Conservation (phyloP, 2,888 invertebrate genomes). For the Sphaerophoria taeniata region DNA sequence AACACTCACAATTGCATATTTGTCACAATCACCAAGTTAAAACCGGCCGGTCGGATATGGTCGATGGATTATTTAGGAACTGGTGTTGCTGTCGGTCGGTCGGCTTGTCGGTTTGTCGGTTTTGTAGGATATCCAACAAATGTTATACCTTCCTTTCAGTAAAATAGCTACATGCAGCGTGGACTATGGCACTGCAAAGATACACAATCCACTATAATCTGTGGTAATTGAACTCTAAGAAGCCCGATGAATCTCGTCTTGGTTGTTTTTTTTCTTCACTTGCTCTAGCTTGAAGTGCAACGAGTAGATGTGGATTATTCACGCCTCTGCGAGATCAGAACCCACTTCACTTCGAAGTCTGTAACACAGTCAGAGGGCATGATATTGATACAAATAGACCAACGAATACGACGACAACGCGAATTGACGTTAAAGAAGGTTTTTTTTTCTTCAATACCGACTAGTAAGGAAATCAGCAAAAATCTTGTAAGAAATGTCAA, state of each 20-base stretch:
- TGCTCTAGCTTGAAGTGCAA: neutral
- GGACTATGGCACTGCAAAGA: slow-evolving; percentile 22
- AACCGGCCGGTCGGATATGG: slow-evolving; percentile 13
- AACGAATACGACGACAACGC: neutral
- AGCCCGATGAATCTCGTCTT: slow-evolving; percentile 58
- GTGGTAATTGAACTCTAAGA: slow-evolving; percentile 73
- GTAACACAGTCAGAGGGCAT: slow-evolving; percentile 14
- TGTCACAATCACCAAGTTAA: slow-evolving; percentile 70
- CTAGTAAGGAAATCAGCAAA: slow-evolving; percentile 56
- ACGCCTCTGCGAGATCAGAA: slow-evolving; percentile 63
- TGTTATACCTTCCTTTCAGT: slow-evolving; percentile 55
- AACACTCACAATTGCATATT: slow-evolving; percentile 62
- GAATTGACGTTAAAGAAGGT: neutral
- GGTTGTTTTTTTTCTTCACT: neutral
- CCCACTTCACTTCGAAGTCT: slow-evolving; percentile 40
- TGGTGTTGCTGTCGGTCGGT: slow-evolving; percentile 1
- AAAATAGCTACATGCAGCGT: slow-evolving; percentile 61
- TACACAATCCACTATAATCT: slow-evolving; percentile 70
- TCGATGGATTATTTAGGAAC: slow-evolving; percentile 6
- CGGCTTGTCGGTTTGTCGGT: slow-evolving; percentile 11
- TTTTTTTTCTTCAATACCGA: neutral
- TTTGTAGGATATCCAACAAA: slow-evolving; percentile 71
- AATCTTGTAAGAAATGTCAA: slow-evolving; percentile 72
- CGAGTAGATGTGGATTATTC: slow-evolving; percentile 54
- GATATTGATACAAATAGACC: slow-evolving; percentile 30